Conservation (phyloP, 2,888 invertebrate genomes). For the Drosophila kokeensis region DNA sequence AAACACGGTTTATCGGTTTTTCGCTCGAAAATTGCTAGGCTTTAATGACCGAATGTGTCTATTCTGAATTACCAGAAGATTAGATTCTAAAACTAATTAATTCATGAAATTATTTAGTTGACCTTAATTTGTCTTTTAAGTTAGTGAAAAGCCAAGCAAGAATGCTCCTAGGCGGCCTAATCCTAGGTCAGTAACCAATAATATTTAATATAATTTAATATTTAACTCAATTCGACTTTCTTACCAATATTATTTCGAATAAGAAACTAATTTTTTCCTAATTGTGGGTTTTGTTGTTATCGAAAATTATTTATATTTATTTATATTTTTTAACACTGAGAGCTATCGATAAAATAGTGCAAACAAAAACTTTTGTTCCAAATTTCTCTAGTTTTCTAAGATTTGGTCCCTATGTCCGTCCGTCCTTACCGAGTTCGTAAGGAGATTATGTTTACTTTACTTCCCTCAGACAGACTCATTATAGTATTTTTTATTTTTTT, state of each 20-base stretch:
- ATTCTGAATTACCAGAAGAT: background rate
- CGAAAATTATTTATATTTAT: too few relatives aligned
- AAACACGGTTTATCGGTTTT: background rate
- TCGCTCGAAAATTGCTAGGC: background rate
- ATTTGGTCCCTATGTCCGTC: background rate
- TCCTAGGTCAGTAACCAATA: background rate
- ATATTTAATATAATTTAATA: too few relatives aligned
- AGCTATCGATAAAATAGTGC: background rate
- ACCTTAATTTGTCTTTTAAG: background rate
- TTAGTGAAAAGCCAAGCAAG: background rate
- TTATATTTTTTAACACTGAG: too few relatives aligned
- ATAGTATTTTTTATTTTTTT: background rate
- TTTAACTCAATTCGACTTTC: background rate
- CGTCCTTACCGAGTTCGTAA: background rate
- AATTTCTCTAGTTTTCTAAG: background rate
- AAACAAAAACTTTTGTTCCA: background rate
- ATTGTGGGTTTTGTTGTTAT: background rate
- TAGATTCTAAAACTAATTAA: background rate
- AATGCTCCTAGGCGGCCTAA: background rate
- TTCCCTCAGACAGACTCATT: background rate
- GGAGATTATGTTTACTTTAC: background rate
- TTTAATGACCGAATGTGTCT: background rate
- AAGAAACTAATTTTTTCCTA: background rate
- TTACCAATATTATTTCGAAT: background rate
- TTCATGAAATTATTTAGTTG: background rate